phyloP scores from a whole-genome alignment of 2,797 vertebrate species.

The Remorina albescens region DNA sequence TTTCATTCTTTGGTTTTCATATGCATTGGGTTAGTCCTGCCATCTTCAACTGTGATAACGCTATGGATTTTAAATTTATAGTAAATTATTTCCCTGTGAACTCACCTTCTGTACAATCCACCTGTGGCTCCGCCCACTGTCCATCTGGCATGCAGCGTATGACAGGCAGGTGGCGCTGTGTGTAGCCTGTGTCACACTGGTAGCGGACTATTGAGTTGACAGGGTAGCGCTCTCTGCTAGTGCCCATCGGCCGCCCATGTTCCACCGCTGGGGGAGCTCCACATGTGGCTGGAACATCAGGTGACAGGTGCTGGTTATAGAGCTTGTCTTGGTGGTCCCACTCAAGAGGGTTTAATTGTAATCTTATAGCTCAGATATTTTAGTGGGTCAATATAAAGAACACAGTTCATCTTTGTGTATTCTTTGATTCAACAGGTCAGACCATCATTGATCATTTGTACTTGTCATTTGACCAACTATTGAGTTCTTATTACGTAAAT shows the following conservation, averaged over 20 bases:
- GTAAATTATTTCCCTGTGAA: slow-evolving; percentile 6
- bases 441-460: no score
- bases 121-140: slow-evolving; percentile 92
- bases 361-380: no score
- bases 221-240: slow-evolving; percentile 86
- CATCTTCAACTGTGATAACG: background rate
- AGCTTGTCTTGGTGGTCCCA: background rate
- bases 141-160: slow-evolving; percentile 91
- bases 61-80: background rate
- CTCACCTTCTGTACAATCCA: slow-evolving; percentile 93
- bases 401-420: no score
- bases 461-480: no score
- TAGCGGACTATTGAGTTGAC: slow-evolving; percentile 91
- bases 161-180: slow-evolving; percentile 92
- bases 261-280: slow-evolving; percentile 89
- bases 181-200: slow-evolving; percentile 90
- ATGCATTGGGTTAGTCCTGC: background rate
- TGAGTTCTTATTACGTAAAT: no score
- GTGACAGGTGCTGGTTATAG: background rate
- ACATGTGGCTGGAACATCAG: slow-evolving; percentile 86
- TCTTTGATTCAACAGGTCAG: background rate
- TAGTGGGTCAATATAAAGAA: no score
- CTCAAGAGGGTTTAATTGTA: background rate
- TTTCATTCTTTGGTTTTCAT: background rate
- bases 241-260: slow-evolving; percentile 87